Conservation (phyloP, 1,140 invertebrate genomes). For the Drosophila punjabiensis region DNA sequence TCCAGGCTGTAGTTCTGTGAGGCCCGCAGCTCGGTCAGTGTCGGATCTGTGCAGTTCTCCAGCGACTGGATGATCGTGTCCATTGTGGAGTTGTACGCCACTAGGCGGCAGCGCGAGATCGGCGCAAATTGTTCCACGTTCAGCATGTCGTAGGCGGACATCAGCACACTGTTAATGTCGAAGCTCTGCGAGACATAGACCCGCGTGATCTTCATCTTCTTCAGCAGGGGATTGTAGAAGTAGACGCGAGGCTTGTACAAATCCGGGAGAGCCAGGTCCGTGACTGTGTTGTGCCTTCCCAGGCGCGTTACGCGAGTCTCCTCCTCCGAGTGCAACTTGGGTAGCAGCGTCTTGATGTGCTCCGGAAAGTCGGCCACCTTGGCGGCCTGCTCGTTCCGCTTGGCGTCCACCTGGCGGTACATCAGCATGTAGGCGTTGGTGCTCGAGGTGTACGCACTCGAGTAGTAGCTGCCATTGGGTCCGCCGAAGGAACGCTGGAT, state of each 20-base stretch:
- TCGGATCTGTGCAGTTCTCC: constrained; percentile 88
- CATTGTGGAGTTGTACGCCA: constrained; percentile 89
- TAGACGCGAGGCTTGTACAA: constrained; percentile 89
- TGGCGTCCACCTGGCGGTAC: constrained; percentile 93
- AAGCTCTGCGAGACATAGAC: constrained; percentile 87
- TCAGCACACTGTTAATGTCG: constrained; percentile 87
- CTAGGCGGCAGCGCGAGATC: constrained; percentile 90
- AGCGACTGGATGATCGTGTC: constrained; percentile 91
- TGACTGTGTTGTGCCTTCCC: constrained; percentile 67
- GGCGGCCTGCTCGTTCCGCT: constrained; percentile 90
- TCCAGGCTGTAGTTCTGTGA: constrained; percentile 83
- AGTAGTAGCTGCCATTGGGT: constrained; percentile 90
- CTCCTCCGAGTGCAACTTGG: constrained; percentile 90
- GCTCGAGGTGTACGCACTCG: constrained; percentile 91
- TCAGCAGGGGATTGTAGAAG: constrained; percentile 88
- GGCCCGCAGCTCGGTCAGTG: constrained; percentile 73
- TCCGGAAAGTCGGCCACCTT: constrained; percentile 90
- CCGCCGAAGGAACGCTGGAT: constrained; percentile 94
- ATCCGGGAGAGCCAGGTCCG: constrained; percentile 85
- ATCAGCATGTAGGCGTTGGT: constrained; percentile 98
- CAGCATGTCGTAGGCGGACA: constrained; percentile 88
- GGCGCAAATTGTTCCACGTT: constrained; percentile 87
- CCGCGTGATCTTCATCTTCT: constrained; percentile 86
- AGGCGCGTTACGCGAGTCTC: constrained; percentile 87
- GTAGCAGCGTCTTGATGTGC: constrained; percentile 90